Conservation (phyloP, 1,140 invertebrate genomes). For the Drosophila lowei region DNA sequence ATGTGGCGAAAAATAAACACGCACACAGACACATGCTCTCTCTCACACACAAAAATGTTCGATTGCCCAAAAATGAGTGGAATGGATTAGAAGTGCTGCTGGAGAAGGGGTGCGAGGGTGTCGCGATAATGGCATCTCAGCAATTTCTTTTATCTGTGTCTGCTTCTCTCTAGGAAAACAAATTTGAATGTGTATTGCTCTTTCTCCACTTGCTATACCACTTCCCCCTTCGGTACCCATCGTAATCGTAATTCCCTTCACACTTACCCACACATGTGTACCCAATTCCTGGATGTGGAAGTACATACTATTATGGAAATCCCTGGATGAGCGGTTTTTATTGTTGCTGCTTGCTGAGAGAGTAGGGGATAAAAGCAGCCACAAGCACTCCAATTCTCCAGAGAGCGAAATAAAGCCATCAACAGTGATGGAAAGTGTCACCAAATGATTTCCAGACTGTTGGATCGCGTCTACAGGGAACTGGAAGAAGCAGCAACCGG, state of each 20-base stretch:
- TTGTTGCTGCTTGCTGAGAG: constrained; percentile 37
- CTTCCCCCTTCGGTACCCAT: not conserved
- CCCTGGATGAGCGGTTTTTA: constrained; percentile 52
- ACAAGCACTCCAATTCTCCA: constrained; percentile 10
- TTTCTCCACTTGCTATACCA: no score
- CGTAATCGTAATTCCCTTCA: not conserved
- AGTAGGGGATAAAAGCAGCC: not conserved
- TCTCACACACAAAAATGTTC: constrained; percentile 38
- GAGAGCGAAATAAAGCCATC: constrained; percentile 67
- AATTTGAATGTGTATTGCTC: constrained; percentile 22
- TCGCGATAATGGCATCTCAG: constrained; percentile 33
- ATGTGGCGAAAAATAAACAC: constrained; percentile 68
- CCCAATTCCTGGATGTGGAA: constrained; percentile 34
- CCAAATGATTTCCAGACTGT: constrained; percentile 40
- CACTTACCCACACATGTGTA: constrained; percentile 11
- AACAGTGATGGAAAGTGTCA: constrained; percentile 56
- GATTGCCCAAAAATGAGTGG: constrained; percentile 41
- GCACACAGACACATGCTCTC: constrained; percentile 7
- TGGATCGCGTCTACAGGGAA: constrained; percentile 47
- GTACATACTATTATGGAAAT: constrained; percentile 43
- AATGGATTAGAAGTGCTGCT: constrained; percentile 12
- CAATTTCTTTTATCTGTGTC: constrained; percentile 19
- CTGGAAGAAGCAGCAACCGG: not conserved
- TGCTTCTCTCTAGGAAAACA: not conserved
- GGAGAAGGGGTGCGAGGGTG: not conserved